Percentiles rank a stretch among this genome's conserved stretches.
Conservation (phyloP, 2,888 invertebrate species). For the Sphaerophoria taeniata region DNA sequence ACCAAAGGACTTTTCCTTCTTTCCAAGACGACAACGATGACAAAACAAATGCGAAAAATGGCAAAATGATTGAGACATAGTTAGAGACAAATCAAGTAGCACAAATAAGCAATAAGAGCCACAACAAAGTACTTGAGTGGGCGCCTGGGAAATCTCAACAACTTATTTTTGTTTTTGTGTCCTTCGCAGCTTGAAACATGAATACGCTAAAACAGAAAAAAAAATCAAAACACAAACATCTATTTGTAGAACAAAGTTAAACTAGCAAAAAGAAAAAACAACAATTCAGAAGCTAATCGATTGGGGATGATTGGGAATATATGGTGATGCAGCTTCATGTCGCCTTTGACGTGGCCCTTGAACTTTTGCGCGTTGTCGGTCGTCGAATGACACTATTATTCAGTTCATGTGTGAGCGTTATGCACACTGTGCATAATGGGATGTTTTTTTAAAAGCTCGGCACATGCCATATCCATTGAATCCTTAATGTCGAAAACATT, state of each 20-base stretch:
- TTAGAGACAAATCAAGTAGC: not conserved
- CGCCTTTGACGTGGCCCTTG: conserved; percentile 27
- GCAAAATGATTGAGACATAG: conserved; percentile 12
- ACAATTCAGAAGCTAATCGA: conserved; percentile 12
- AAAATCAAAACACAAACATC: too few relatives aligned
- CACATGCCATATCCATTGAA: not conserved
- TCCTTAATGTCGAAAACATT: not conserved
- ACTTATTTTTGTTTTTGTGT: conserved; percentile 20
- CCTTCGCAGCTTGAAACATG: conserved; percentile 2
- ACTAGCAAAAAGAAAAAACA: not conserved
- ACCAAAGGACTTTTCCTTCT: not conserved
- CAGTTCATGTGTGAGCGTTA: not conserved
- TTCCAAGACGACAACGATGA: not conserved
- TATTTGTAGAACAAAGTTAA: not conserved
- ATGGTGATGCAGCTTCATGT: conserved; percentile 16
- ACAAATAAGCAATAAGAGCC: not conserved
- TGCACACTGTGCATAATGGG: not conserved
- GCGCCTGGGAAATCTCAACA: conserved; percentile 36
- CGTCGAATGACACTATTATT: conserved; percentile 11
- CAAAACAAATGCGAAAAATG: conserved; percentile 11
- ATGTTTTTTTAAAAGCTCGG: not conserved
- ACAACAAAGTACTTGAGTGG: conserved; percentile 43
- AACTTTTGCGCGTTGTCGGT: too few relatives aligned
- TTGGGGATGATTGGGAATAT: conserved; percentile 22
- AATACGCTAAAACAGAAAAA: not conserved